Conservation (phyloP, 2,888 invertebrate genomes). For the Tricholauxania praeusta region DNA sequence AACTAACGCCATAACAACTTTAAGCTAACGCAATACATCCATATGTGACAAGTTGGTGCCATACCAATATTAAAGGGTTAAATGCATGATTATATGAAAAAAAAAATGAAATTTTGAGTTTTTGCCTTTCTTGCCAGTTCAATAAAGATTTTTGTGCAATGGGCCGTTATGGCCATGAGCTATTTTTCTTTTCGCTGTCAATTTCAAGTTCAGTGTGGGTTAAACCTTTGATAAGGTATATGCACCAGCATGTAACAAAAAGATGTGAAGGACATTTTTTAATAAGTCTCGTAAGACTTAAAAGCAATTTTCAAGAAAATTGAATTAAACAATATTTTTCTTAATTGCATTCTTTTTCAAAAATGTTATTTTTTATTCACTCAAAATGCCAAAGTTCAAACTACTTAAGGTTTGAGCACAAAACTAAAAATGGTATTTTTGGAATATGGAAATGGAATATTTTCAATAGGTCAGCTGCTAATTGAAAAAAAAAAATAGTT, state of each 20-base stretch:
- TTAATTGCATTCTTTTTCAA: not conserved
- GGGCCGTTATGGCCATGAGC: constrained; percentile 53
- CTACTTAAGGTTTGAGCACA: not conserved
- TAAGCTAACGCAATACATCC: not conserved
- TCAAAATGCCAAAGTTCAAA: not conserved
- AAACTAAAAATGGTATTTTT: not conserved
- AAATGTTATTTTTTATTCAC: not conserved
- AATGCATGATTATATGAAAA: not conserved
- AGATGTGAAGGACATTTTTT: too few relatives aligned
- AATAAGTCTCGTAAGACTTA: constrained; percentile 38
- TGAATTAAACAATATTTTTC: constrained; percentile 37
- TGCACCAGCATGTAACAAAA: too few relatives aligned
- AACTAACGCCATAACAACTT: not conserved
- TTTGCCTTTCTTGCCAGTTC: constrained; percentile 9
- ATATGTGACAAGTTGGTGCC: not conserved
- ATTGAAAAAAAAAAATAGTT: too few relatives aligned
- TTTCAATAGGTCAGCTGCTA: too few relatives aligned
- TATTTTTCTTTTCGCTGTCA: constrained; percentile 36
- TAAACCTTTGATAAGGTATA: too few relatives aligned
- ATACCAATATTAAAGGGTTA: not conserved
- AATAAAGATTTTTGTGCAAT: constrained; percentile 42
- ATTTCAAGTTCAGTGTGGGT: too few relatives aligned
- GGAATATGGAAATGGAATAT: too few relatives aligned
- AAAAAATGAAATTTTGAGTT: not conserved
- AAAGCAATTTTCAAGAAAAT: constrained; percentile 43